Evolutionary conservation across 2,888 invertebrate genomes (phyloP), one percentile per base, ranked within the genome.

Genomic region (Helicoverpa assulta): DNA sequence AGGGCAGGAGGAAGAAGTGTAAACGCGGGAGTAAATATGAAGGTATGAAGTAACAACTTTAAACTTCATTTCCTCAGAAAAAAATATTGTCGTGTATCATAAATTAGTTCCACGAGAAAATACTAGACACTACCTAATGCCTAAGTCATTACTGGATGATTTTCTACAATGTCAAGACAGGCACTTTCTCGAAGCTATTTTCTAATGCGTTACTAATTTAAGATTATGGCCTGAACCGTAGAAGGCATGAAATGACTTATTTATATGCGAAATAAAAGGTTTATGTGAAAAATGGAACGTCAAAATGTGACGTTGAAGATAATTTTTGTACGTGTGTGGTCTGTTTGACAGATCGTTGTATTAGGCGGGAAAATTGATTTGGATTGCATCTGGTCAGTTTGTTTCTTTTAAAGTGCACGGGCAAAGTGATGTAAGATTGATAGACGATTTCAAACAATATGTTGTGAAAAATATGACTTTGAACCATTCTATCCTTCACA

Each of bases 121-220:
- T 64, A 55, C 26, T 54, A 29, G 40, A 10, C 50, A 50, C 69
- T 61, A n/a, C 3, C 14, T 76, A 80, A 80, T 60, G 69, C n/a
- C 61, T 60, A 7, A 14, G 62, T 53, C 65, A 64, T 83, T 72
- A 69, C 47, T 51, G 55, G 43, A 26, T 47, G 2, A 78, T 78
- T 73, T 63, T 65, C 79, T 65, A 43, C 7, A 64, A 52, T 62
- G 64, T 58, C 57, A 52, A 56, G 18, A 21, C 40, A 21, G 14
- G 7, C 63, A 65, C 70, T 73, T 81, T 81, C 71, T 61, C 66
- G 57, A 55, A 56, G 53, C 26, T 16, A 51, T 60, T 68, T 70
- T 81, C 78, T 83, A 83, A 73, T 57, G 78, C 83, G 69, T 71
- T 40, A 62, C 73, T 60, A 81, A 83, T 59, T 54, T 53, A 81